These are phyloP conservation scores for Metopia argyrocephala DNA, from an alignment of 2,888 invertebrate genomes.

Conservation along the genomic window DNA sequence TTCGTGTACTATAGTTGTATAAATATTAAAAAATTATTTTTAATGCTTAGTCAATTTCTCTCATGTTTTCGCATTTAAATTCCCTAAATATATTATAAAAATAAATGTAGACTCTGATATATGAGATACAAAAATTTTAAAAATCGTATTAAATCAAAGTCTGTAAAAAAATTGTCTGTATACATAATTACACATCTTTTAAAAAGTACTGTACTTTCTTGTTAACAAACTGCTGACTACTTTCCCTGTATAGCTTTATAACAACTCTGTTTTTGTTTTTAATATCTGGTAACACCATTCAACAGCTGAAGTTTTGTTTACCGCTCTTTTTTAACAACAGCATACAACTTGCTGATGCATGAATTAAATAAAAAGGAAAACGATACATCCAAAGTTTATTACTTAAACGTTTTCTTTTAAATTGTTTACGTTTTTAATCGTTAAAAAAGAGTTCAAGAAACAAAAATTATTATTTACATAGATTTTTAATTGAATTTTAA, in stretches of 20 bases:
- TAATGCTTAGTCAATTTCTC: too few relatives aligned
- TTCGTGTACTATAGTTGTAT: too few relatives aligned
- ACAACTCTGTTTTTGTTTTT: slow-evolving; percentile 29
- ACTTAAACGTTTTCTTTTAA: background rate
- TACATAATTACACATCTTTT: background rate
- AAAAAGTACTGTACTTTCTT: background rate
- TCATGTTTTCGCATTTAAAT: too few relatives aligned
- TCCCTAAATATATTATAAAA: too few relatives aligned
- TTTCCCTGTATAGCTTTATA: background rate
- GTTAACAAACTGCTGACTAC: background rate
- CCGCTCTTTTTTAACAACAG: slow-evolving; percentile 51
- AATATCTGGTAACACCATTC: background rate
- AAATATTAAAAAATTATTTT: too few relatives aligned
- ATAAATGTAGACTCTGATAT: too few relatives aligned
- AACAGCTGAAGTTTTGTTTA: slow-evolving; percentile 55
- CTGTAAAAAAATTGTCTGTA: too few relatives aligned
- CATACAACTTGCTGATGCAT: slow-evolving; percentile 20
- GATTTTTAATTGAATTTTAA: background rate
- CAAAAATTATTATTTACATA: background rate
- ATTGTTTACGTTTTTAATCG: slow-evolving; percentile 3
- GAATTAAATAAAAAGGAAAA: background rate
- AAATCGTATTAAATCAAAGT: too few relatives aligned
- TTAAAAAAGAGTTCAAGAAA: background rate
- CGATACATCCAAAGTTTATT: background rate
- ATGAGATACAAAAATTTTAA: too few relatives aligned